Base-by-base conservation (phyloP, 2,113 vertebrate genomes). In the Pseudorectes ferrugineus region DNA sequence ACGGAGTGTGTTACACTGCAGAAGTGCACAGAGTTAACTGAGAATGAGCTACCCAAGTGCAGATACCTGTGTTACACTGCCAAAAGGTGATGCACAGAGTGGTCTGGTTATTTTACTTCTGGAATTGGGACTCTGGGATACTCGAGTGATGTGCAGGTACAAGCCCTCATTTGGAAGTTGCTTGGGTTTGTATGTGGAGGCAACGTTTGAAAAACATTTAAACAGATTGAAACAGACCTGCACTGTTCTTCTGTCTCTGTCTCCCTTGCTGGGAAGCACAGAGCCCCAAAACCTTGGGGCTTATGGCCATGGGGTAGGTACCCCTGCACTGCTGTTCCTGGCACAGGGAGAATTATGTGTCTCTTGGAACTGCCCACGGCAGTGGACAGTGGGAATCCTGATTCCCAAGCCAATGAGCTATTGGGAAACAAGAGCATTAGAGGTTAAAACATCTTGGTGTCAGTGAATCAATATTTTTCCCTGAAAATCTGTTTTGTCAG, bases 31-130 rank as follows among this genome's bases (percentile, higher is more conserved):
- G 74, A 90, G 31, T 51, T 81, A 87, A 40, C 73, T 85, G 21
- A 74, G 57, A 93, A n/a, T 3, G 65, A 81, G 65, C 57, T 72
- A 10, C 24, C 12, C 28, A 36, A 67, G 80, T 17, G 43, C 80
- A 63, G 14, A 10, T 5, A n/a, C 2, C 14, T 0, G 0, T 14
- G 29, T 46, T 13, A 8, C 0, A 33, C 55, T 74, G 72, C 45
- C 38, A 49, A 16, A 77, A 74, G 28, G 52, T 3, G 20, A 62
- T 74, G 26, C 26, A 49, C 3, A 3, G 20, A 40, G 22, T 14
- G 49, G 3, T 52, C 15, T 65, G 58, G 25, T 54, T 91, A 13
- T 36, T 83, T 70, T 26, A 14, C 33, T 58, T 38, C 59, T 73
- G 79, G 49, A 33, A 36, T 0, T 45, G 23, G 40, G 48, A 31